These are phyloP conservation scores for Adelognathus sp. DNA, from an alignment of 2,888 invertebrate genomes.

Conservation along the genomic window DNA sequence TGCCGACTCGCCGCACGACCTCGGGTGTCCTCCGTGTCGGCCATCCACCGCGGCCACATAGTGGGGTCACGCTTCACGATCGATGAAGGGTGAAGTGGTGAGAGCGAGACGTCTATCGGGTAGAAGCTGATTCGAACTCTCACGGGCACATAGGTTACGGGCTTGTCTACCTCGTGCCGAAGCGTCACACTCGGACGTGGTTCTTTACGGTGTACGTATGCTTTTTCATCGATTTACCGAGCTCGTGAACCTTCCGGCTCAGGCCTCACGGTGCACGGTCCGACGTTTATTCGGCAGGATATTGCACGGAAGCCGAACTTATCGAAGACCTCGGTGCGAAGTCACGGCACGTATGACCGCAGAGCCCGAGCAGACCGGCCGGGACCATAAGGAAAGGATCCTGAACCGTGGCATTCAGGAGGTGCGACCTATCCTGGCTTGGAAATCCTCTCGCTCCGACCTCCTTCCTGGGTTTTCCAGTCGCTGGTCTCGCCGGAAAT, in stretches of 20 bases:
- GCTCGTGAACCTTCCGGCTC: conserved; percentile 23
- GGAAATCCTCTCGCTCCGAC: too few relatives aligned
- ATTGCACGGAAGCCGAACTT: conserved; percentile 35
- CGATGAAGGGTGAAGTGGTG: not conserved
- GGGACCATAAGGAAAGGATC: conserved; percentile 46
- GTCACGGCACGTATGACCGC: conserved; percentile 55
- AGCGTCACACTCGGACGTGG: not conserved
- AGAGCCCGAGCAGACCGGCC: conserved; percentile 36
- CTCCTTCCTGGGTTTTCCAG: not conserved
- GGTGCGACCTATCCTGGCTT: too few relatives aligned
- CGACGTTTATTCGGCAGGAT: conserved; percentile 4
- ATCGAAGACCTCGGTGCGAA: conserved; percentile 44
- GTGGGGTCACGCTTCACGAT: conserved; percentile 36
- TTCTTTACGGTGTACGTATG: not conserved
- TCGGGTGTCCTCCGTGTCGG: not conserved
- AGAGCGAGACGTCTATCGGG: conserved; percentile 10
- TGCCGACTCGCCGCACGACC: not conserved
- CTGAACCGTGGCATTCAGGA: too few relatives aligned
- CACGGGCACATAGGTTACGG: not conserved
- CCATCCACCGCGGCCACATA: not conserved
- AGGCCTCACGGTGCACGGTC: conserved; percentile 9
- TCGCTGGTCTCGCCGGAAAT: conserved; percentile 9
- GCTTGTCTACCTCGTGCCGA: not conserved
- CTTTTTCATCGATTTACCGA: conserved; percentile 39
- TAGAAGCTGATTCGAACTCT: not conserved